Evolutionary conservation across 2,113 vertebrate genomes (phyloP).

Genomic region (Opisthocomus hoazin): DNA sequence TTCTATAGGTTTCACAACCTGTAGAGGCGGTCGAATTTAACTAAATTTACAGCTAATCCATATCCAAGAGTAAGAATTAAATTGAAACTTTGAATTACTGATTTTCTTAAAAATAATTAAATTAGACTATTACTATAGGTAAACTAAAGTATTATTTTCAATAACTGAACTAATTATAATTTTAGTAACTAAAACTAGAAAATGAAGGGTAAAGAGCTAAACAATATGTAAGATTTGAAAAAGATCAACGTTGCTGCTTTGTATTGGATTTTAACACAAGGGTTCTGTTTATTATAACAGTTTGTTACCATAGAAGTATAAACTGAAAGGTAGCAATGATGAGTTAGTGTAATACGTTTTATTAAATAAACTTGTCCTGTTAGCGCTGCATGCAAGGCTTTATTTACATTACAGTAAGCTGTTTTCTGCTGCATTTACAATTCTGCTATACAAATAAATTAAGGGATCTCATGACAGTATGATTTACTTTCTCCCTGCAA

Average conservation of each 20-base stretch:
- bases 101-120: not conserved
- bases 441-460: slow-evolving; percentile 69
- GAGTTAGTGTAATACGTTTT: slow-evolving; percentile 66
- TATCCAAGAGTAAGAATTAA: not conserved
- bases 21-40: not conserved
- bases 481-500: slow-evolving; percentile 36
- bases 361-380: slow-evolving; percentile 73
- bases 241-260: slow-evolving; percentile 16
- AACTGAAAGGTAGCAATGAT: slow-evolving; percentile 74
- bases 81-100: not conserved
- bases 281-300: slow-evolving; percentile 69
- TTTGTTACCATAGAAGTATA: slow-evolving; percentile 76
- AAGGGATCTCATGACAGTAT: slow-evolving; percentile 24
- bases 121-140: not conserved
- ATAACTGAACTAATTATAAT: not conserved
- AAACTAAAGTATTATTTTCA: not conserved
- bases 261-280: slow-evolving; percentile 55
- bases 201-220: not conserved
- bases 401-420: slow-evolving; percentile 74
- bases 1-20: not conserved
- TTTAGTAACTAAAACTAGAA: not conserved
- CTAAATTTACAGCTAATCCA: not conserved
- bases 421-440: slow-evolving; percentile 70
- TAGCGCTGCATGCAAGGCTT: slow-evolving; percentile 30
- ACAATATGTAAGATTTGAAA: not conserved